Conservation (phyloP, 2,888 invertebrate genomes). For the Gandaritis pyraliata region DNA sequence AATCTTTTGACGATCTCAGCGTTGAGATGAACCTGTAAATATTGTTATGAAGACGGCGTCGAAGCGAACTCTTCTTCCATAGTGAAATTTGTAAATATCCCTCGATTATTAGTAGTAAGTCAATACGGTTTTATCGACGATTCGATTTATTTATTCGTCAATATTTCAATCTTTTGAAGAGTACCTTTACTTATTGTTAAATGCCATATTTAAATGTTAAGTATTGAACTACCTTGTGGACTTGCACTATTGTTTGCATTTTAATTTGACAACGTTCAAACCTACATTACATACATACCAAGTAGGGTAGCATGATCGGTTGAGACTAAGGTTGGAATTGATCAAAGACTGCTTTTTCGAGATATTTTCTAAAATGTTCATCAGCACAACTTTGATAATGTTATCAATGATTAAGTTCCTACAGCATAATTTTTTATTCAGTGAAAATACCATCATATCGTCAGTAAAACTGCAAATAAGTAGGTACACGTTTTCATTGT, state of each 20-base stretch:
- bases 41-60: constrained; percentile 70
- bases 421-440: constrained; percentile 46
- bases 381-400: constrained; percentile 50
- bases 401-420: constrained; percentile 59
- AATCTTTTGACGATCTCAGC: constrained; percentile 67
- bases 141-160: constrained; percentile 78
- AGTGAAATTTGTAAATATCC: constrained; percentile 84
- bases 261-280: constrained; percentile 47
- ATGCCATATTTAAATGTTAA: constrained; percentile 84
- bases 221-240: constrained; percentile 65
- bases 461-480: constrained; percentile 55
- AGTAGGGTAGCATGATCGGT: constrained; percentile 51
- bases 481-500: constrained; percentile 57
- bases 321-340: constrained; percentile 75
- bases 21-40: constrained; percentile 77
- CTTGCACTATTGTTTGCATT: constrained; percentile 54
- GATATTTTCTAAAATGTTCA: constrained; percentile 58
- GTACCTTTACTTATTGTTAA: constrained; percentile 81
- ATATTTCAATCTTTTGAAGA: constrained; percentile 78
- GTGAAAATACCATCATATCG: constrained; percentile 46
- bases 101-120: constrained; percentile 71
- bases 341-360: constrained; percentile 78
- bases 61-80: constrained; percentile 80
- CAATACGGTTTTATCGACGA: constrained; percentile 76
- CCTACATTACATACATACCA: constrained; percentile 69